These are phyloP conservation scores for Dryas iulia DNA, from an alignment of 1,140 invertebrate genomes.

Conservation along the genomic window DNA sequence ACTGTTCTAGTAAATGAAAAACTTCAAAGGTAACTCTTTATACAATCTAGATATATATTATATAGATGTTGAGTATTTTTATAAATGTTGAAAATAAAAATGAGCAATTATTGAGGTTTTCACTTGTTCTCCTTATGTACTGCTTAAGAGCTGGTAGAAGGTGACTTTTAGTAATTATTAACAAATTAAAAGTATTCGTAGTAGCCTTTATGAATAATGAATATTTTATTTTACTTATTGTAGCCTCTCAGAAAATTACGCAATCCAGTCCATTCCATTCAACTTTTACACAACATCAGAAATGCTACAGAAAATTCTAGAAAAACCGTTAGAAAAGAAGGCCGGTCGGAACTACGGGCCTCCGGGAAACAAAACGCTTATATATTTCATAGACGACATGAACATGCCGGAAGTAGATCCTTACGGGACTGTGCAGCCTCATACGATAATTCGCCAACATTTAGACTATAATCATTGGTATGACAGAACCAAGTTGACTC, in stretches of 20 bases:
- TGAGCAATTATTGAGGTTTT: too few relatives aligned
- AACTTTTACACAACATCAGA: slow-evolving; percentile 98
- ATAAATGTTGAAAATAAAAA: too few relatives aligned
- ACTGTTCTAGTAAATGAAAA: slow-evolving; percentile 94
- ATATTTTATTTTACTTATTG: slow-evolving; percentile 19
- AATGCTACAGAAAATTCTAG: slow-evolving; percentile 96
- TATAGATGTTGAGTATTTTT: too few relatives aligned
- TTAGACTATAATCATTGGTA: slow-evolving; percentile 98
- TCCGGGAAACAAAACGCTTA: slow-evolving; percentile 95
- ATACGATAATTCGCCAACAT: slow-evolving; percentile 96
- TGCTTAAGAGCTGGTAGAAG: too few relatives aligned
- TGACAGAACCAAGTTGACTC: slow-evolving; percentile 92
- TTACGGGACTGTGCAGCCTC: slow-evolving; percentile 97
- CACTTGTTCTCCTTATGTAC: too few relatives aligned
- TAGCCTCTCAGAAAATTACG: slow-evolving; percentile 91
- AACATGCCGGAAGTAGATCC: slow-evolving; percentile 98
- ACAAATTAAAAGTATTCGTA: too few relatives aligned
- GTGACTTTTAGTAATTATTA: too few relatives aligned
- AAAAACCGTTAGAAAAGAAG: slow-evolving; percentile 98
- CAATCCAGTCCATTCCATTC: slow-evolving; percentile 95
- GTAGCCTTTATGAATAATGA: too few relatives aligned
- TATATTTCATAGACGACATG: slow-evolving; percentile 98
- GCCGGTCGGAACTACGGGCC: slow-evolving; percentile 97
- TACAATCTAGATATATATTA: too few relatives aligned
- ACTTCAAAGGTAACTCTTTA: slow-evolving; percentile 79